Conservation (phyloP, 2,113 vertebrate genomes). For the Perccottus glenii region DNA sequence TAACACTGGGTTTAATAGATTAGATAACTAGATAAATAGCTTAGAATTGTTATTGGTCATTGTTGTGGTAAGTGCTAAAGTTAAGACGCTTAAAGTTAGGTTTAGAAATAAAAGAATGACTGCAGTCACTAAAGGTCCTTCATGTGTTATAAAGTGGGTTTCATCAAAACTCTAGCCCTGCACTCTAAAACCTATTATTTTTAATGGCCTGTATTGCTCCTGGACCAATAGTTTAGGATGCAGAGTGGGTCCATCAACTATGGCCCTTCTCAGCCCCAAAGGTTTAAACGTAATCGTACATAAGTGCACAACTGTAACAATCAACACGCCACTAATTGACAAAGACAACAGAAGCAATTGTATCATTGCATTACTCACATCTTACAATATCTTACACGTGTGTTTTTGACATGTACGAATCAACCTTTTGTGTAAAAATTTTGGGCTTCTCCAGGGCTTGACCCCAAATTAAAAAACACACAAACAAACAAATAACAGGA, state of each 20-base stretch:
- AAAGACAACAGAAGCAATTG: background rate
- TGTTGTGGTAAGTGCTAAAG: no score
- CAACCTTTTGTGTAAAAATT: no score
- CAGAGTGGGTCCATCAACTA: constrained; percentile 12
- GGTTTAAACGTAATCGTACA: constrained; percentile 15
- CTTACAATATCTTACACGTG: background rate
- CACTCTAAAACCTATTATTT: constrained; percentile 68
- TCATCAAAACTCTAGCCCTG: constrained; percentile 35
- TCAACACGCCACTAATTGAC: background rate
- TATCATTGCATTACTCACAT: background rate
- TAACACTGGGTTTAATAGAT: no score
- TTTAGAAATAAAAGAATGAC: constrained; percentile 20
- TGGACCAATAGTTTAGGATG: constrained; percentile 37
- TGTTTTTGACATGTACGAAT: no score
- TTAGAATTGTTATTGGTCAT: no score
- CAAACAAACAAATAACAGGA: no score
- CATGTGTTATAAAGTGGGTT: constrained; percentile 43
- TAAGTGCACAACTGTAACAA: background rate
- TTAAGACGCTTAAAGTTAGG: no score
- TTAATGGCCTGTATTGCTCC: constrained; percentile 41
- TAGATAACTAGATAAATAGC: no score
- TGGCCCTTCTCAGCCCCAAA: constrained; percentile 23
- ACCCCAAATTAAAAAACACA: no score
- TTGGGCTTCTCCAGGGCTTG: no score
- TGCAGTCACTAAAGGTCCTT: constrained; percentile 33